Base-by-base conservation (phyloP, 2,888 invertebrate species). In the Eurois occulta region DNA sequence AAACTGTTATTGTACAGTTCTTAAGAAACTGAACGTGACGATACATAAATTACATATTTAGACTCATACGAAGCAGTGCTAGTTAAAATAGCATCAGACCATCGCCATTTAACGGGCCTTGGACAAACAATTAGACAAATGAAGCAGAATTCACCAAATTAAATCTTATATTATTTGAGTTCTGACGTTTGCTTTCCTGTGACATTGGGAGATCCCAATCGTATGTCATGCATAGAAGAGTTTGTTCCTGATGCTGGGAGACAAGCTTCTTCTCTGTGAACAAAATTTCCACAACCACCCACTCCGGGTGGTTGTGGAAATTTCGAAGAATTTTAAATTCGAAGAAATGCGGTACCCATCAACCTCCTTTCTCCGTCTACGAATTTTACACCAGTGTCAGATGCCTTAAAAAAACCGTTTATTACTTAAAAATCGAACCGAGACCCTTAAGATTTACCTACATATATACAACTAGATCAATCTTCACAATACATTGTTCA, bases 401-500 rank as follows among this genome's bases (percentile, higher is more conserved):
- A 32, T 24, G 2, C 16, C 32, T 2, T 1, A 16, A 28, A 67
- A 11, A n/a, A 32, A 35, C 18, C n/a, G n/a, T 43, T 18, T n/a
- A 2, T 24, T 41, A 10, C 28, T 24, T 60, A 16, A 28, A 71
- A 60, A 60, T 60, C 8, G 2, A 55, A 35, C 21, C 52, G 66
- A 69, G 48, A 16, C 7, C 48, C 18, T 43, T 11, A 16, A 60
- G 16, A 28, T 68, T 62, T 21, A 58, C 16, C 41, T 41, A 35
- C 16, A 48, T n/a, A 43, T 28, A 18, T 32, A 58, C 16, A 32
- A 46, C 60, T 48, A 80, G 64, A 65, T 38, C 28, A 68, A 52
- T 70, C 55, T 66, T 11, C 18, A 67, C 41, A 73, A 65, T 41
- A 65, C 41, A 82, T 84, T 80, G 75, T 80, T 65, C 16, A 52